Base-by-base conservation (phyloP, 2,113 vertebrate species). In the Hypocryptadius cinnamomeus region DNA sequence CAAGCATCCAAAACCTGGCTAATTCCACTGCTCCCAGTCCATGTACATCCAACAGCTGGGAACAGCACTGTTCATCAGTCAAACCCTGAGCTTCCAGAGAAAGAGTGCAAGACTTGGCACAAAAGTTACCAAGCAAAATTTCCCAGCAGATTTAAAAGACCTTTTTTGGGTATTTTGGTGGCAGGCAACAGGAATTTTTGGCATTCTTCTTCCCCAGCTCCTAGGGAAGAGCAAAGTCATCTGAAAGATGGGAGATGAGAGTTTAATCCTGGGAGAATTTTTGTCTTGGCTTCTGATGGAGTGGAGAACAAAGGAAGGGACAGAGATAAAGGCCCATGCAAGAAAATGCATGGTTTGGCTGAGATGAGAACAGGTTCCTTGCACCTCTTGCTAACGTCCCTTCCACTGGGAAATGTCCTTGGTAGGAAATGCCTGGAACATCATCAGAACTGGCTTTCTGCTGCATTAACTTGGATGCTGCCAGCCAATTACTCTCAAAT, bases 31-130 rank as follows among this genome's bases (percentile, higher is more conserved):
- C 47, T 68, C 42, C 51, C 64, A 45, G 45, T 33, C 25, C 15
- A 21, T 2, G 1, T 15, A 30, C 39, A 47, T 10, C 13, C 73
- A 63, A 5, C 0, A 17, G 24, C 2, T 37, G 33, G 72, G 47
- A 73, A 77, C 0, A 57, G 39, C 27, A 13, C 9, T 42, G 42
- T 5, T 33, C 42, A 70, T 25, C 64, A 88, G 39, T 15, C 61
- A 63, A n/a, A 70, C 5, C 82, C 30, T n/a, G 14, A 33, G 37
- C 40, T 73, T 70, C 35, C 64, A 44, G 40, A 70, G 53, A 15
- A 57, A 30, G 15, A 70, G 33, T 31, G 35, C 50, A 51, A 64
- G 42, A 23, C n/a, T 71, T 27, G 9, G 13, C 14, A 23, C 17
- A 37, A 15, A 48, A 66, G 22, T 63, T n/a, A 63, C 35, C 47